Base-by-base conservation (phyloP, 1,140 invertebrate species). In the Zaprionus kolodkinae region DNA sequence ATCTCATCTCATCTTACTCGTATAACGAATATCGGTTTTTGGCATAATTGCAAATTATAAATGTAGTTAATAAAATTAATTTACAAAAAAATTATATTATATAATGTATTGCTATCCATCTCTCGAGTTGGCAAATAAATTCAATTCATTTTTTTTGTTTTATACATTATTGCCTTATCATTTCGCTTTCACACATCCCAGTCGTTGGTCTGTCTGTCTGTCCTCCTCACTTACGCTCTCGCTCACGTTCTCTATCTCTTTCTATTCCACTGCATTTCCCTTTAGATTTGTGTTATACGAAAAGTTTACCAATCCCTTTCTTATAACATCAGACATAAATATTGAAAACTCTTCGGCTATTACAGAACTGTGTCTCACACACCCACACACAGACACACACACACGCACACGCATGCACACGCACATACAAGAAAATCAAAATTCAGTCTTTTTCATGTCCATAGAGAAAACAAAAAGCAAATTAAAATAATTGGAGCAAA, bases 381-480 rank as follows among this genome's bases (percentile, higher is more conserved):
- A 17, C 36, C 11, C 11, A n/a, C 45, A 17, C n/a, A n/a, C 36
- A n/a, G 6, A 38, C 52, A 21, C 10, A 21, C 30, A 35, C 11
- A 40, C 17, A 36, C 12, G 30, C 2, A 30, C 54, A 25, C 55
- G n/a, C 27, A 27, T 30, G 15, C 38, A 70, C 35, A 36, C 50
- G 13, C 30, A 62, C 43, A 62, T 6, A 48, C 12, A 5, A 25
- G 25, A 52, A 75, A 64, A 50, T 55, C 65, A 67, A 87, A 79
- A 82, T 87, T 86, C 83, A 86, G 83, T 86, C 83, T 86, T 86
- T 87, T 87, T 82, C 66, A 76, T 86, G 70, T 82, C 76, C 68
- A 86, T 72, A 36, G 45, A 35, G 6, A 72, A 67, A 76, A 56
- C 25, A 50, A 55, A 43, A 27, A 54, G 40, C 64, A 45, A 36